These are phyloP conservation scores for Xanthorhoe designata DNA, from an alignment of 2,888 invertebrate genomes.

Conservation along the genomic window DNA sequence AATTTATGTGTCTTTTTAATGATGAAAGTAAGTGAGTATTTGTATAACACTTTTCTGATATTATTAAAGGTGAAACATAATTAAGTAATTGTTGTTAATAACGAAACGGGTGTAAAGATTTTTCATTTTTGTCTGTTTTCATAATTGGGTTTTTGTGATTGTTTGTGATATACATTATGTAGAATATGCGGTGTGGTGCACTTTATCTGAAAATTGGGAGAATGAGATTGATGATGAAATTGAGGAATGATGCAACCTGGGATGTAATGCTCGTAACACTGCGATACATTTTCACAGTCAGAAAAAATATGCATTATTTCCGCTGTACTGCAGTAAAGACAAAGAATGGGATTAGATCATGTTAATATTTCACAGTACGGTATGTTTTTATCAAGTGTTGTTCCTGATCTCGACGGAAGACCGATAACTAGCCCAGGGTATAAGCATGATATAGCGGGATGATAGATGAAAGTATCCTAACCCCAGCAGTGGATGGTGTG, in stretches of 20 bases:
- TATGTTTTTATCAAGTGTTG: not conserved
- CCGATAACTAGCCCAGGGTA: not conserved
- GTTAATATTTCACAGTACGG: not conserved
- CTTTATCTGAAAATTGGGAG: constrained; percentile 39
- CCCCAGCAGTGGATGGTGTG: not conserved
- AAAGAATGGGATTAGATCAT: not conserved
- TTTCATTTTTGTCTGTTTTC: not conserved
- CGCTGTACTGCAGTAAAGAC: constrained; percentile 36
- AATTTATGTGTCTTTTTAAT: not conserved
- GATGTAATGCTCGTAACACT: not conserved
- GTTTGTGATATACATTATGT: not conserved
- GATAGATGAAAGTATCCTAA: not conserved
- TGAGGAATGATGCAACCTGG: constrained; percentile 12
- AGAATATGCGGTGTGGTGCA: constrained; percentile 15
- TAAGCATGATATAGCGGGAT: not conserved
- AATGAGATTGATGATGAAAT: constrained; percentile 18
- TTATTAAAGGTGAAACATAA: not conserved
- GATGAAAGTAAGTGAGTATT: not conserved
- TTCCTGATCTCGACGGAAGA: not conserved
- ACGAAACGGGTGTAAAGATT: not conserved
- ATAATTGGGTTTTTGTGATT: not conserved
- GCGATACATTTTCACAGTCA: constrained; percentile 40
- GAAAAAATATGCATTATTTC: constrained; percentile 81
- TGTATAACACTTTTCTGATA: not conserved
- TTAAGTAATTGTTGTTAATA: not conserved